Evolutionary conservation across 2,888 invertebrate genomes (phyloP).

Genomic region (Xylophagus ater): DNA sequence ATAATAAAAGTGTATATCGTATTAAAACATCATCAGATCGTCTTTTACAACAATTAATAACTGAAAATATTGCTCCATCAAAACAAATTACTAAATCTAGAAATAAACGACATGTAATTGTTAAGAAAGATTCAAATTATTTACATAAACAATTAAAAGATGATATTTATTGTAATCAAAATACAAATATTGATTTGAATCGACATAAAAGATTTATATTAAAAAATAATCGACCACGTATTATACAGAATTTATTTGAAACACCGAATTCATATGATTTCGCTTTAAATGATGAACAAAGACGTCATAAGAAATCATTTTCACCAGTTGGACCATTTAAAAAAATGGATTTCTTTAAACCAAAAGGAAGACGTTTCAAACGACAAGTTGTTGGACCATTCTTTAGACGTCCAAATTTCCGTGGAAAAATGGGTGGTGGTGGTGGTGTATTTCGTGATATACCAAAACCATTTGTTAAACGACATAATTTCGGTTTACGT

Average conservation of each 20-base stretch:
- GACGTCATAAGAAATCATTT: too few species aligned
- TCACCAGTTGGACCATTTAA: neutral
- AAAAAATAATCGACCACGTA: slow-evolving; percentile 4
- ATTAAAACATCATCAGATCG: slow-evolving; percentile 14
- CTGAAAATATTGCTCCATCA: slow-evolving; percentile 5
- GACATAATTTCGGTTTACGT: neutral
- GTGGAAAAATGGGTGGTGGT: neutral
- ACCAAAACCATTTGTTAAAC: slow-evolving; percentile 4
- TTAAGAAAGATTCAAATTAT: slow-evolving; percentile 11
- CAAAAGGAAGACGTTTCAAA: neutral
- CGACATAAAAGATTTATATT: slow-evolving; percentile 11
- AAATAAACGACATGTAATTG: slow-evolving; percentile 4
- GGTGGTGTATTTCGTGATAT: neutral
- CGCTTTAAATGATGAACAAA: neutral
- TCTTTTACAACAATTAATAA: slow-evolving; percentile 15
- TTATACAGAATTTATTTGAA: slow-evolving; percentile 8
- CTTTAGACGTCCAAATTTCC: neutral
- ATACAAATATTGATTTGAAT: slow-evolving; percentile 27
- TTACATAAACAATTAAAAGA: slow-evolving; percentile 20
- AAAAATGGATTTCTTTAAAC: neutral
- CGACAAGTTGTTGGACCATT: too few species aligned
- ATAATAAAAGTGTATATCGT: neutral
- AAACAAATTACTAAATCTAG: neutral
- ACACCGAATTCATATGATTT: too few species aligned
- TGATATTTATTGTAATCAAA: slow-evolving; percentile 30